A percentile compares a stretch with the other conserved stretches of the same genome.
Evolutionary conservation across 2,888 invertebrate species (phyloP).

Genomic region (Balanococcus diminutus): DNA sequence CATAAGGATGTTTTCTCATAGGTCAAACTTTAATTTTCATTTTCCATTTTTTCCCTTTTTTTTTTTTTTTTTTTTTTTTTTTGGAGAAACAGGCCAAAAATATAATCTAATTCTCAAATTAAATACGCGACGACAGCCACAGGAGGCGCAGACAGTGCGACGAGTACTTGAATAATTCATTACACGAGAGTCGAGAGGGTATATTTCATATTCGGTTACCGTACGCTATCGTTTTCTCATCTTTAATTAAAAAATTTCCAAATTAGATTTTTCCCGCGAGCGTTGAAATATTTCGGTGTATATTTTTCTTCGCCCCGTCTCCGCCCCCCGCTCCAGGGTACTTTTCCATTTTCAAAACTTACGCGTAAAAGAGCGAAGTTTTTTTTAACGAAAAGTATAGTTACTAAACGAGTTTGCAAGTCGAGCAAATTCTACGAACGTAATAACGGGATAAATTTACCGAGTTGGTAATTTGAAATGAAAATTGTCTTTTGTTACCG

Average conservation of each 20-base stretch:
- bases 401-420: neutral
- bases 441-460: neutral
- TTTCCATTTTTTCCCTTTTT: too few species aligned
- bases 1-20: too few species aligned
- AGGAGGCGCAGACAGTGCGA: neutral
- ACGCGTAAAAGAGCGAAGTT: neutral
- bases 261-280: neutral
- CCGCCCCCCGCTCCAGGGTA: neutral
- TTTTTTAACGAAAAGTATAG: neutral
- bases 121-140: neutral
- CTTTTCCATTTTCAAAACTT: neutral
- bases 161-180: slow-evolving; percentile 6
- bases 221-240: neutral
- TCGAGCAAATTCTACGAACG: neutral
- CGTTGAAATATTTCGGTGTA: neutral
- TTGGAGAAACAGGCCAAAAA: neutral
- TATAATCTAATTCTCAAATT: neutral
- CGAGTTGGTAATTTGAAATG: neutral
- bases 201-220: neutral
- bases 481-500: neutral
- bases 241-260: slow-evolving; percentile 1
- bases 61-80: too few species aligned
- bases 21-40: neutral
- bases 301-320: neutral
- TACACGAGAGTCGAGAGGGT: neutral